Conservation (phyloP, 2,797 vertebrate species). For the Babyrousa celebensis region DNA sequence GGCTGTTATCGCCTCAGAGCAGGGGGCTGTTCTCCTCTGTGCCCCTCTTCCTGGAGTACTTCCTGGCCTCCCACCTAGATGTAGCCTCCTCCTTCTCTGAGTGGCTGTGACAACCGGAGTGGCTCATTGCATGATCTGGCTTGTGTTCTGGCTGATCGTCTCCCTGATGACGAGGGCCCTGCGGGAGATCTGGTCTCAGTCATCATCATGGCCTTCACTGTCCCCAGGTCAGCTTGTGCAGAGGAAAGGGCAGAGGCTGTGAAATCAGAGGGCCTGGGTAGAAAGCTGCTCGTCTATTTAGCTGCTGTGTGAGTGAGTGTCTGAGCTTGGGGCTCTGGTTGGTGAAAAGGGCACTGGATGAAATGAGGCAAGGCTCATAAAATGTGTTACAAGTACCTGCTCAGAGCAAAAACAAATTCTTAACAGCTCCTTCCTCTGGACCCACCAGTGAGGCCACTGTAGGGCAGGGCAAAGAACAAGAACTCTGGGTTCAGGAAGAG, state of each 20-base stretch:
- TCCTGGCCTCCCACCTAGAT: background rate
- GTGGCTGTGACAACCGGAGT: background rate
- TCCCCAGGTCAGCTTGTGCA: background rate
- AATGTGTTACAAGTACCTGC: no score
- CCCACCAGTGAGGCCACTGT: background rate
- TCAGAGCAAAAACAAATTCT: background rate
- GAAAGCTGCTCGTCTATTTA: background rate
- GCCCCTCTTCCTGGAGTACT: background rate
- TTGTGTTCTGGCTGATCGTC: background rate
- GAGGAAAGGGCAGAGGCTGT: background rate
- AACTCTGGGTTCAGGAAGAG: background rate
- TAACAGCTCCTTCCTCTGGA: background rate
- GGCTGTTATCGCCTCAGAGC: background rate
- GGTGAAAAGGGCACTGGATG: background rate
- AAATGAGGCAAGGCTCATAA: background rate
- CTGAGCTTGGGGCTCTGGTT: background rate
- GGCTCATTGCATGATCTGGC: background rate
- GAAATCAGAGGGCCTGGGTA: background rate
- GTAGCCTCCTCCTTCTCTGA: background rate
- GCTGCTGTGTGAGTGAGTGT: background rate
- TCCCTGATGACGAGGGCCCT: background rate
- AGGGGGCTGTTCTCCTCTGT: background rate
- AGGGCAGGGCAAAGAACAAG: background rate
- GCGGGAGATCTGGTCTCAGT: background rate
- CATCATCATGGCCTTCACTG: background rate